Conservation (phyloP, 2,797 vertebrate genomes). For the Myotis pilosus region DNA sequence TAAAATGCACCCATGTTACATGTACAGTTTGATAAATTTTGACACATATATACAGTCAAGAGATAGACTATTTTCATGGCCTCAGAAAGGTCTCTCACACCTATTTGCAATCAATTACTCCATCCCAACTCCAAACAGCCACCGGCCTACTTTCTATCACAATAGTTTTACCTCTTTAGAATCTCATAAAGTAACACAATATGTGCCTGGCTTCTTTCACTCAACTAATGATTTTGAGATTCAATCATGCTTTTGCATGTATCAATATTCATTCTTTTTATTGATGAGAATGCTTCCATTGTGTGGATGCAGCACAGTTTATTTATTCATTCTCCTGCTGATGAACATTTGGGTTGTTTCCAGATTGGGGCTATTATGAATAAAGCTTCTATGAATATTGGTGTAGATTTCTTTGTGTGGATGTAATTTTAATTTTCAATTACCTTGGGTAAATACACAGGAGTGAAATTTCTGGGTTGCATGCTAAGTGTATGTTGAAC, state of each 20-base stretch:
- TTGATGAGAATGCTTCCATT: not conserved
- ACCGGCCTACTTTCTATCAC: not conserved
- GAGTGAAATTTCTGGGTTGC: not conserved
- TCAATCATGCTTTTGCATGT: not conserved
- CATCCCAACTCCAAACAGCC: not conserved
- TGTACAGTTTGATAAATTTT: not conserved
- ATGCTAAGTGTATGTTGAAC: not conserved
- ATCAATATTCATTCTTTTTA: conserved; percentile 17
- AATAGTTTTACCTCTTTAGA: not conserved
- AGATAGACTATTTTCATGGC: not conserved
- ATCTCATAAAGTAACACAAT: not conserved
- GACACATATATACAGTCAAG: not conserved
- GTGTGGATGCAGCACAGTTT: not conserved
- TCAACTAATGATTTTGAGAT: not conserved
- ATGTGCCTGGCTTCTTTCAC: not conserved
- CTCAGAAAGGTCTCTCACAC: not conserved
- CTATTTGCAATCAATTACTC: not conserved
- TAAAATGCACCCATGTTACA: not conserved
- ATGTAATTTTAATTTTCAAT: conserved; percentile 25
- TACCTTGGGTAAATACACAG: conserved; percentile 30
- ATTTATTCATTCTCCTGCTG: not conserved
- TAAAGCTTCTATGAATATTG: conserved; percentile 12
- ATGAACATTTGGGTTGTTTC: not conserved
- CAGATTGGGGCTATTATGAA: not conserved
- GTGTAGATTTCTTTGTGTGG: not conserved